Conservation (phyloP, 2,888 invertebrate genomes). For the Acleris emargana region DNA sequence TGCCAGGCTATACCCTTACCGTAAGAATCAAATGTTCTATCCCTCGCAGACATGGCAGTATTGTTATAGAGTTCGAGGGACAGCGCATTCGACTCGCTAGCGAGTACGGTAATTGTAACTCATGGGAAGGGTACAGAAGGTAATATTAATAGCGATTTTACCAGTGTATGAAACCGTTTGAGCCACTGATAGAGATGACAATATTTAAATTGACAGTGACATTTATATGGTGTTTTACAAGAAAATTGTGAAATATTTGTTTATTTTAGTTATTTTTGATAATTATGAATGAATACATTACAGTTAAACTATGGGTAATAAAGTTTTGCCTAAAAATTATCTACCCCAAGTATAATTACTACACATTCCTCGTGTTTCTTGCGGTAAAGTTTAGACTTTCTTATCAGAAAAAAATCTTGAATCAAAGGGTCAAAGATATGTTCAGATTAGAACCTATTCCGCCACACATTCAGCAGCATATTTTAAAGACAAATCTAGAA, state of each 20-base stretch:
- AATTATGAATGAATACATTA: constrained; percentile 69
- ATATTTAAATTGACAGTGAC: constrained; percentile 14
- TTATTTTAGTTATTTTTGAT: constrained; percentile 35
- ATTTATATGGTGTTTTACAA: neutral
- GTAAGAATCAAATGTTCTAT: too few relatives aligned
- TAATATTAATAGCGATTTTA: constrained; percentile 3
- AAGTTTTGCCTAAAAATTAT: constrained; percentile 75
- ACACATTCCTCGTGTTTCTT: constrained; percentile 70
- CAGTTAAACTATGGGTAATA: constrained; percentile 70
- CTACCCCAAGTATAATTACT: constrained; percentile 76
- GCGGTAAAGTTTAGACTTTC: constrained; percentile 72
- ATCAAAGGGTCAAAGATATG: constrained; percentile 54
- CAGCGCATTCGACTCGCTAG: too few relatives aligned
- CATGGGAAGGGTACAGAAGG: too few relatives aligned
- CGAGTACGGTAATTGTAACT: too few relatives aligned
- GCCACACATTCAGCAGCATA: constrained; percentile 48
- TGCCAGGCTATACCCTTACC: too few relatives aligned
- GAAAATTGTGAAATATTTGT: constrained; percentile 31
- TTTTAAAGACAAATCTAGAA: constrained; percentile 58
- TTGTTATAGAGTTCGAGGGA: too few relatives aligned
- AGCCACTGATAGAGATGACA: neutral
- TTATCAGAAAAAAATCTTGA: constrained; percentile 47
- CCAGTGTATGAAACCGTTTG: constrained; percentile 1
- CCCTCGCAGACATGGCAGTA: too few relatives aligned
- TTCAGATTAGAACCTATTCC: constrained; percentile 62